phyloP scores from a whole-genome alignment of 2,888 invertebrate species.

The Andrena marginata region DNA sequence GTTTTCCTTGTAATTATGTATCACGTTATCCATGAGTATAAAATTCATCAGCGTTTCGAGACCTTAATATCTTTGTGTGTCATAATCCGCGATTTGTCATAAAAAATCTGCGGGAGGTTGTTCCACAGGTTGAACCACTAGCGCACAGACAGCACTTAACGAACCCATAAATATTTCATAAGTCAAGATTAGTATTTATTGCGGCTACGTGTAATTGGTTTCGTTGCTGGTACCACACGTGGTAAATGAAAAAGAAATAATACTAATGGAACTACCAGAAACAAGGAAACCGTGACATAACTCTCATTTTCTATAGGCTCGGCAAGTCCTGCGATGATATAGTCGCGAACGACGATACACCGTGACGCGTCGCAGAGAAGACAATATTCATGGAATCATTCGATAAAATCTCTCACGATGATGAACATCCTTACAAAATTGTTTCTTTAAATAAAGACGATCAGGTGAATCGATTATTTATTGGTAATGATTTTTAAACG shows the following conservation, averaged over 20 bases:
- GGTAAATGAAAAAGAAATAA: conserved; percentile 29
- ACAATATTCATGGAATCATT: too few relatives aligned
- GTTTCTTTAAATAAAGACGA: too few relatives aligned
- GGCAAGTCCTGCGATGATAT: neutral
- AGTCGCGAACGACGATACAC: neutral
- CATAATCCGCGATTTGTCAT: neutral
- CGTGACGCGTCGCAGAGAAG: too few relatives aligned
- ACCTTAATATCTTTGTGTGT: neutral
- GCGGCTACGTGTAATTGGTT: conserved; percentile 21
- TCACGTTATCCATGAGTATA: neutral
- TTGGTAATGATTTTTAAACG: neutral
- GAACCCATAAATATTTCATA: conserved; percentile 44
- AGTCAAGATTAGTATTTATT: conserved; percentile 13
- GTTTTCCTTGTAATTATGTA: neutral
- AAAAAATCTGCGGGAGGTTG: neutral
- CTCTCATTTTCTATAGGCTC: conserved; percentile 2
- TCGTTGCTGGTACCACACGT: conserved; percentile 19
- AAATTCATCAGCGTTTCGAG: neutral
- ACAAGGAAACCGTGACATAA: conserved; percentile 39
- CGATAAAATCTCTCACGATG: too few relatives aligned
- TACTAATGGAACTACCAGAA: conserved; percentile 40
- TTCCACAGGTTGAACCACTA: neutral
- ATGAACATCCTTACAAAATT: too few relatives aligned
- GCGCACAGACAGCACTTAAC: neutral
- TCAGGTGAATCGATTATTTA: too few relatives aligned